Evolutionary conservation across 2,888 invertebrate species (phyloP).

Genomic region (Zygogramma bicolorata): DNA sequence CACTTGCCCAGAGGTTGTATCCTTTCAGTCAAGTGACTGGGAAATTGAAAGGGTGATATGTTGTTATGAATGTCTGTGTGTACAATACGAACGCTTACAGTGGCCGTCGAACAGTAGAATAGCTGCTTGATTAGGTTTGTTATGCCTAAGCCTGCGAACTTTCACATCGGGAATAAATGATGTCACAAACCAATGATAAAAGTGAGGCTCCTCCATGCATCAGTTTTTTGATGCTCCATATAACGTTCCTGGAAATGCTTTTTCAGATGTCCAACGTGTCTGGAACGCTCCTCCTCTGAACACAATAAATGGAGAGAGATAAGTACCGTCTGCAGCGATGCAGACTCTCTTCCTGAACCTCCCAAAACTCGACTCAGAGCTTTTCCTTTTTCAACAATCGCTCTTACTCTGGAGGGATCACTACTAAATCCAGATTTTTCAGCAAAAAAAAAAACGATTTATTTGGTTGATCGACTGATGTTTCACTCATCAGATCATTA

Average conservation of each 20-base stretch:
- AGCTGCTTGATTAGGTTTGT: no score
- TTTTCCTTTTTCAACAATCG: constrained; percentile 14
- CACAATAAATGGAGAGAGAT: constrained; percentile 50
- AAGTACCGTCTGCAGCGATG: constrained; percentile 47
- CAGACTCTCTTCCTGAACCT: constrained; percentile 52
- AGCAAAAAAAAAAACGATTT: constrained; percentile 14
- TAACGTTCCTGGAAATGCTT: constrained; percentile 34
- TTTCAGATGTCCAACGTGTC: constrained; percentile 23
- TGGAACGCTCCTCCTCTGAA: constrained; percentile 53
- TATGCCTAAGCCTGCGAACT: no score
- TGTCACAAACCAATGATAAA: constrained; percentile 38
- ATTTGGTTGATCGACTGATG: constrained; percentile 3
- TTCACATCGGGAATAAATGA: constrained; percentile 38
- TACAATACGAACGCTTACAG: no score
- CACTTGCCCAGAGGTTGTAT: no score
- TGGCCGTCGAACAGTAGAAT: no score
- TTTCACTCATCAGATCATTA: not conserved
- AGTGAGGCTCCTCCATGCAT: constrained; percentile 52
- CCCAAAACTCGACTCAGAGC: constrained; percentile 41
- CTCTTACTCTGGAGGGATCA: constrained; percentile 20
- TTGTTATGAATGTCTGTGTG: no score
- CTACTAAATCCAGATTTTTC: constrained; percentile 16
- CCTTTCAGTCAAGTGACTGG: no score
- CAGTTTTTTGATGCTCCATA: constrained; percentile 51
- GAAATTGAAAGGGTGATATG: no score